Conservation (phyloP, 1,140 invertebrate genomes). For the Frieseomelitta varia region DNA sequence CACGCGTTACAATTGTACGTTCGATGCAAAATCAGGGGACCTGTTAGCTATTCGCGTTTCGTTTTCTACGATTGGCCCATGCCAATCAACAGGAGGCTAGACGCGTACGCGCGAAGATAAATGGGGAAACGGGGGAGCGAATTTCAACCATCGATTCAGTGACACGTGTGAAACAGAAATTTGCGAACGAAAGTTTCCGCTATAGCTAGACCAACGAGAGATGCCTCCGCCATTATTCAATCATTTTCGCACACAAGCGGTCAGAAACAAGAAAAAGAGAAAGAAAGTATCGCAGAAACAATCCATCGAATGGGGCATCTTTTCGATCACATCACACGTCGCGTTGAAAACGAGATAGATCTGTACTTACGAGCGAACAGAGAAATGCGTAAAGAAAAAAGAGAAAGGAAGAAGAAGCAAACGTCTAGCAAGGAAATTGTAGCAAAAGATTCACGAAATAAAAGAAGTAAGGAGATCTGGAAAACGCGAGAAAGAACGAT, state of each 20-base stretch:
- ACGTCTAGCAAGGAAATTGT: background rate
- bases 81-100: conserved; percentile 20
- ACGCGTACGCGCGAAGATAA: background rate
- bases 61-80: conserved; percentile 33
- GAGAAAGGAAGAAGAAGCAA: too few relatives aligned
- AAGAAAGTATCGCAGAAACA: background rate
- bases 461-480: background rate
- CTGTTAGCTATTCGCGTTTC: background rate
- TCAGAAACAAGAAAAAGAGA: background rate
- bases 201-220: background rate
- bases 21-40: background rate
- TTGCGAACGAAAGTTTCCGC: background rate
- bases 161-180: background rate
- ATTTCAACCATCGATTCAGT: too few relatives aligned
- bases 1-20: background rate
- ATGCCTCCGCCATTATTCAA: background rate
- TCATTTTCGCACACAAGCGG: background rate
- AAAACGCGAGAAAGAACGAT: background rate
- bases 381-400: background rate
- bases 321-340: background rate
- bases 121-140: too few relatives aligned
- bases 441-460: background rate
- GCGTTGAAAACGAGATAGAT: background rate
- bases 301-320: background rate
- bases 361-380: background rate